Base-by-base conservation (phyloP, 2,888 invertebrate species). In the Schrankia costaestrigalis region DNA sequence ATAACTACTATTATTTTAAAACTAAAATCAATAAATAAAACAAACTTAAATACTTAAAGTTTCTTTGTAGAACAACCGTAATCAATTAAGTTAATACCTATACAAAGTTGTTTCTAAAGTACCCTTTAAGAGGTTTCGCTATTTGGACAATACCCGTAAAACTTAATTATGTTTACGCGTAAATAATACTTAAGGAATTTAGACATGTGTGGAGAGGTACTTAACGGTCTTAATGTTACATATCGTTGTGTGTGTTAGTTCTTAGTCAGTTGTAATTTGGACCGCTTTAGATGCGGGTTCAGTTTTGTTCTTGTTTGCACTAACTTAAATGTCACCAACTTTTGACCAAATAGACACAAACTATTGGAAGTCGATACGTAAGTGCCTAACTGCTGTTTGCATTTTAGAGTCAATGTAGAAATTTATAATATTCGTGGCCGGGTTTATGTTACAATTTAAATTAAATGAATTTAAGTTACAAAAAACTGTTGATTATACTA, bases 291-390 rank as follows among this genome's bases (percentile, higher is more conserved):
- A 78, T 78, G 76, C 75, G 78, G 77, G 78, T 46, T 45, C 49
- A 42, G 55, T 57, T 60, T 65, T 66, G 69, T 73, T 69, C 69
- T 63, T 76, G 71, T 77, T 79, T 74, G 70, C 38, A 46, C 60
- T 32, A 71, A 72, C 67, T 76, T 71, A 61, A 61, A 64, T 70
- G 71, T 77, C 75, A 67, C 62, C 36, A 64, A 73, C 60, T 71
- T n/a, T 73, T 46, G 57, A 60, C 58, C 68, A 65, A 69, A 71
- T 69, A 66, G 56, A 61, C 63, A 64, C 58, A 62, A 71, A 67
- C 71, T 63, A 69, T 71, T 56, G 62, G 52, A 58, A 67, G 68
- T 64, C 63, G 63, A 71, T 67, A 58, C 45, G 43, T 47, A 53
- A 58, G 54, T 49, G 49, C 47, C 44, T 53, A 48, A 49, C 44